Percentiles rank a stretch among this genome's conserved stretches.
phyloP scores from a whole-genome alignment of 2,888 invertebrate species.

The Aelia acuminata region DNA sequence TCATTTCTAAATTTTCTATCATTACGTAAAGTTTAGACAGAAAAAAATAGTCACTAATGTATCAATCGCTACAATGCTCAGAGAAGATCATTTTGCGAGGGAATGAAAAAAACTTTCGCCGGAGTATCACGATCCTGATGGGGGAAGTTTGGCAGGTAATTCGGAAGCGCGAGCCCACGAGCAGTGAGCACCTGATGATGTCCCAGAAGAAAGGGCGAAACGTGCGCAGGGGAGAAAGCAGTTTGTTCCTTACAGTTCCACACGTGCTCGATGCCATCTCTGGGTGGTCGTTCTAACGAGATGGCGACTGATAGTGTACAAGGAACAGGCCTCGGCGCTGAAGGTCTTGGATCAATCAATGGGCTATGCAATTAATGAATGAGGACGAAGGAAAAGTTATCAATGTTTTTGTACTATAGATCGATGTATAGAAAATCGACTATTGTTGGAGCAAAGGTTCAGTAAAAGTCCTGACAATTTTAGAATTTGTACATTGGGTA shows the following conservation, averaged over 20 bases:
- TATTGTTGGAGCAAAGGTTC: no score
- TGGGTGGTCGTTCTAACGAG: neutral
- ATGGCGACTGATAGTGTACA: neutral
- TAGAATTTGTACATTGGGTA: no score
- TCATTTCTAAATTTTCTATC: no score
- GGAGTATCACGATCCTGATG: neutral
- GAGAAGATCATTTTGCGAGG: neutral
- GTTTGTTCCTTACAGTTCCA: neutral
- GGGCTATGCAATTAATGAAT: no score
- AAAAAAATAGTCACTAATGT: no score
- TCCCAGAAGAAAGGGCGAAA: conserved; percentile 25
- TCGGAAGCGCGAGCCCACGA: neutral
- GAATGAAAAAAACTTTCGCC: neutral
- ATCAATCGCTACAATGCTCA: neutral
- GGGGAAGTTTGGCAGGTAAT: neutral
- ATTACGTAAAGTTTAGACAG: no score
- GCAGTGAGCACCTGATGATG: neutral
- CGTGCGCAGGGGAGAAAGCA: neutral
- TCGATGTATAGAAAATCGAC: no score
- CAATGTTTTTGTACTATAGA: no score
- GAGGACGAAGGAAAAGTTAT: no score
- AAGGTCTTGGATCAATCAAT: neutral
- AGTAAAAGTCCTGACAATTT: no score
- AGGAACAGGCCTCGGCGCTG: neutral
- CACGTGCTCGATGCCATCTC: neutral